These are phyloP conservation scores for Ormyrus labotus DNA, from an alignment of 2,888 invertebrate species.

Conservation along the genomic window DNA sequence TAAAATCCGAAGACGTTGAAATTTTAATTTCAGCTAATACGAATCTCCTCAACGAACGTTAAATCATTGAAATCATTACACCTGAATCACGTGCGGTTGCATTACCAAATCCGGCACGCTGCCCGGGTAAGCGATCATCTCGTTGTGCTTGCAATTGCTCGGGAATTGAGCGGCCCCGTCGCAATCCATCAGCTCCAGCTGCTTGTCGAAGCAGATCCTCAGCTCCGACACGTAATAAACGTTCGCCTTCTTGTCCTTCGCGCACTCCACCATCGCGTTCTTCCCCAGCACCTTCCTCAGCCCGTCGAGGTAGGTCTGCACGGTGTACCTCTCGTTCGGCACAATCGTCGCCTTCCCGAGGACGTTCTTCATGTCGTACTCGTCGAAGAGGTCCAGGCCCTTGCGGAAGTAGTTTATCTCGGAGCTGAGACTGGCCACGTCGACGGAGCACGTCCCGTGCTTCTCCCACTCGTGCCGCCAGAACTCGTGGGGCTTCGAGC, in stretches of 20 bases:
- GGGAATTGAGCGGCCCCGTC: slow-evolving; percentile 79
- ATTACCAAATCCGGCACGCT: slow-evolving; percentile 71
- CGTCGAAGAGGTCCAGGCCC: slow-evolving; percentile 80
- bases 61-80: slow-evolving; percentile 43
- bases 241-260: slow-evolving; percentile 78
- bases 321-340: slow-evolving; percentile 74
- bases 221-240: slow-evolving; percentile 83
- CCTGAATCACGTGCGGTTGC: slow-evolving; percentile 55
- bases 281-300: slow-evolving; percentile 78
- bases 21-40: too few relatives aligned
- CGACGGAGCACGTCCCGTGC: slow-evolving; percentile 87
- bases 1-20: too few relatives aligned
- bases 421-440: slow-evolving; percentile 78
- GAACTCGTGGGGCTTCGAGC: slow-evolving; percentile 78
- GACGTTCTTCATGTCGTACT: slow-evolving; percentile 81
- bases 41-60: too few relatives aligned
- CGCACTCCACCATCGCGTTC: slow-evolving; percentile 82
- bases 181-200: slow-evolving; percentile 81
- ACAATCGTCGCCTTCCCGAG: slow-evolving; percentile 78
- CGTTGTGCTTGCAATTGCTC: slow-evolving; percentile 80
- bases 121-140: slow-evolving; percentile 79
- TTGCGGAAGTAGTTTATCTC: slow-evolving; percentile 84
- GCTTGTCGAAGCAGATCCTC: slow-evolving; percentile 85
- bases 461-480: slow-evolving; percentile 91
- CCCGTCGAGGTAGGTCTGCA: slow-evolving; percentile 76